Conservation (phyloP, 2,888 invertebrate species). For the Mellilla xanthometata region DNA sequence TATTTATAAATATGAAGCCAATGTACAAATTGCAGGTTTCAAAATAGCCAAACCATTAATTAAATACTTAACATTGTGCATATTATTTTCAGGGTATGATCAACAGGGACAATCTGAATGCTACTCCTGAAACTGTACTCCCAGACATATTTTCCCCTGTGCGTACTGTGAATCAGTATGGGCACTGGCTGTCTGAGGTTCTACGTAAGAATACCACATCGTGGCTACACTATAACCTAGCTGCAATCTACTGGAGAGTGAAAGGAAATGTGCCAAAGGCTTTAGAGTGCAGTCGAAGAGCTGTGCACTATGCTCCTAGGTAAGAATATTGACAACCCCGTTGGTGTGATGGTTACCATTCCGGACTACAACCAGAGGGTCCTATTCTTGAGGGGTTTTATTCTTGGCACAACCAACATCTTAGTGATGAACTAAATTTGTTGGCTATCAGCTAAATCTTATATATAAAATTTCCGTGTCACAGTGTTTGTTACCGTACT, state of each 20-base stretch:
- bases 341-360: no score
- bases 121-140: conserved; percentile 48
- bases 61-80: no score
- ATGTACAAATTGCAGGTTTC: no score
- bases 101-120: conserved; percentile 57
- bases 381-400: no score
- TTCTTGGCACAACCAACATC: no score
- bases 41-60: no score
- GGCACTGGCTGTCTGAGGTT: conserved; percentile 84
- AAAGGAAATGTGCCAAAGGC: conserved; percentile 89
- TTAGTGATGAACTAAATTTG: no score
- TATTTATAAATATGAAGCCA: no score
- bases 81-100: conserved; percentile 64
- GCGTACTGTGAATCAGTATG: conserved; percentile 69
- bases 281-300: conserved; percentile 89
- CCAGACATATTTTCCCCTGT: conserved; percentile 52
- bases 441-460: no score
- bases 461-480: no score
- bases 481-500: no score
- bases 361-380: no score
- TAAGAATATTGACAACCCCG: conserved; percentile 39
- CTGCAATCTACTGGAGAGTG: conserved; percentile 90
- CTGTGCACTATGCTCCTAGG: conserved; percentile 89
- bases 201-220: conserved; percentile 86
- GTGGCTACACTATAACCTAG: conserved; percentile 91